Evolutionary conservation across 2,888 invertebrate species (phyloP), one percentile per base, ranked within the genome.

Genomic region (Yponomeuta cagnagella): DNA sequence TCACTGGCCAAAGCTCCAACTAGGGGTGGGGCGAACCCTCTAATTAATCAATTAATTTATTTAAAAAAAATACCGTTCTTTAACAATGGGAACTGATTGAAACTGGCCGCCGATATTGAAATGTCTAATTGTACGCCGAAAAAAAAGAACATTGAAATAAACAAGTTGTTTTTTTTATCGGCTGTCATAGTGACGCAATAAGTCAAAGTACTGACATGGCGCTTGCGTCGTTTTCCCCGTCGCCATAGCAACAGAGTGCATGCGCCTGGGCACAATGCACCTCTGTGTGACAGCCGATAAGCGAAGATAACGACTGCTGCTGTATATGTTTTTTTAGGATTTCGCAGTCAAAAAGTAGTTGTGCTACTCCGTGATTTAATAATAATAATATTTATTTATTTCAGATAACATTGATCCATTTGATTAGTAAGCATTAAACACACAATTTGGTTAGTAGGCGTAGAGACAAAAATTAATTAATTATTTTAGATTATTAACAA

Each of bases 41-140:
- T 58, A 31, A 77, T 83, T 87, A 87, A 90, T 90, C 89, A 87
- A 81, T 84, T 85, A 84, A 84, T 82, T 80, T 84, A 23, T 23
- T 23, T 23, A 23, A 84, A 89, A 89, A 87, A 80, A 83, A 82
- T 63, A 73, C 82, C 78, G 75, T 58, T 2, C 15, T 1, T 31
- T 2, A 10, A 52, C 48, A 84, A 87, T 90, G 90, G 89, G 89
- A 90, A 89, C 83, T 81, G 83, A 83, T 82, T 84, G 52, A 58
- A 15, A 58, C 52, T 58, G 15, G 52, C 15, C 15, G 52, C 5
- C 15, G 52, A 58, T 58, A 58, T 58, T 58, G 52, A 58, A 43
- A 30, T 63, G 63, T 1, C 8, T 10, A 63, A 43, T 33, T 33
- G 33, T 33, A 33, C 33, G 5, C 64, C 4, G 4, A 31, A 10